phyloP scores from a whole-genome alignment of 2,888 invertebrate species.

The Branchipolynoe longqiensis region DNA sequence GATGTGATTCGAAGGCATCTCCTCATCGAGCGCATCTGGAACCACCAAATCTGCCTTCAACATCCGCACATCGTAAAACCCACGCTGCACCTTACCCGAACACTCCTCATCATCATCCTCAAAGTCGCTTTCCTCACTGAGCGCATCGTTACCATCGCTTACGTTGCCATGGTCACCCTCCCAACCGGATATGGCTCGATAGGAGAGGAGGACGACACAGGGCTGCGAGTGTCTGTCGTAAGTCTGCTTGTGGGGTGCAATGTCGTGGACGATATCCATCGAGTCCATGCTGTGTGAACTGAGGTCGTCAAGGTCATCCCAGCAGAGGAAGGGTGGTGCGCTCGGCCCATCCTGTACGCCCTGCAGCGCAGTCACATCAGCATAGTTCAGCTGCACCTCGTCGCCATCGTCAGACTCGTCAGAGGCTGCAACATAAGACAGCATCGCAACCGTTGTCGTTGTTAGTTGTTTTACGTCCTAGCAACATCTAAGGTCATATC shows the following conservation, averaged over 20 bases:
- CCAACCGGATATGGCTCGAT: slow-evolving; percentile 24
- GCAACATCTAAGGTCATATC: too few species aligned
- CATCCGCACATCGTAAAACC: slow-evolving; percentile 65
- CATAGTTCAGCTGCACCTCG: too few species aligned
- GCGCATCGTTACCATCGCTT: slow-evolving; percentile 8
- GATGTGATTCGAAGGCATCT: slow-evolving; percentile 1
- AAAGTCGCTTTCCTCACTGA: slow-evolving; percentile 51
- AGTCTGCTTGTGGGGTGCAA: slow-evolving; percentile 54
- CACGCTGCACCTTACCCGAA: slow-evolving; percentile 25
- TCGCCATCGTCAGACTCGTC: slow-evolving; percentile 52
- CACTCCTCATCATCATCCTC: slow-evolving; percentile 53
- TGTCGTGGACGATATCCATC: slow-evolving; percentile 69
- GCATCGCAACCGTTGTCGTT: too few species aligned
- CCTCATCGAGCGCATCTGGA: background rate
- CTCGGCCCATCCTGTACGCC: background rate
- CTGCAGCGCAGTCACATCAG: background rate
- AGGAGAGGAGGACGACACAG: slow-evolving; percentile 57
- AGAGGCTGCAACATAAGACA: too few species aligned
- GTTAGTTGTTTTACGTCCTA: too few species aligned
- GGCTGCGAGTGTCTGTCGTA: background rate
- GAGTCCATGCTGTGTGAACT: slow-evolving; percentile 75
- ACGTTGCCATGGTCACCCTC: slow-evolving; percentile 21
- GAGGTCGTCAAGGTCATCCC: slow-evolving; percentile 68
- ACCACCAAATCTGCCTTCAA: slow-evolving; percentile 40
- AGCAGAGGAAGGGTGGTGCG: slow-evolving; percentile 8